Conservation (phyloP, 2,113 vertebrate species). For the Eudyptes chrysolophus region DNA sequence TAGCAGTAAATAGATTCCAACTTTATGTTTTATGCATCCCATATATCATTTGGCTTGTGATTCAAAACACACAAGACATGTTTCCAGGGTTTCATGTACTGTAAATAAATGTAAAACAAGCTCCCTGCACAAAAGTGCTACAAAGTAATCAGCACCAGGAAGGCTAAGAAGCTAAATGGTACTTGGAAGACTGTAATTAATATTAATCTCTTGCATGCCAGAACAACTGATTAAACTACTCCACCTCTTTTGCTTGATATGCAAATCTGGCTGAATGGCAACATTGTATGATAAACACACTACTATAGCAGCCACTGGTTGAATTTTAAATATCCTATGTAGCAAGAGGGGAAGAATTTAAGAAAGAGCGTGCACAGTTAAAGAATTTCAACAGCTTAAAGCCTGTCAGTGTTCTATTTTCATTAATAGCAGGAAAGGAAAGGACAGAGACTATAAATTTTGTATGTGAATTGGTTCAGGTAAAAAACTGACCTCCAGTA, state of each 20-base stretch:
- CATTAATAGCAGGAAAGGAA: background rate
- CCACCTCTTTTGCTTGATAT: background rate
- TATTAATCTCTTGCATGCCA: slow-evolving; percentile 38
- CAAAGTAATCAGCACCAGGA: background rate
- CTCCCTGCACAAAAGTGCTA: background rate
- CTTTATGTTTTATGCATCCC: background rate
- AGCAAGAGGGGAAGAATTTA: background rate
- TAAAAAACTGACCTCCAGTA: background rate
- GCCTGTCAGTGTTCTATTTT: background rate
- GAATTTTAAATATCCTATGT: background rate
- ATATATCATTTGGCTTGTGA: background rate
- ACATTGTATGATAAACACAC: background rate
- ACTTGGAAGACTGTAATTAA: slow-evolving; percentile 27
- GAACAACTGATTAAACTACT: slow-evolving; percentile 20
- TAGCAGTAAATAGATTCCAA: background rate
- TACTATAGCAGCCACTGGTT: background rate
- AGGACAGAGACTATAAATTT: background rate
- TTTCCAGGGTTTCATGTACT: background rate
- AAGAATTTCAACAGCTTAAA: background rate
- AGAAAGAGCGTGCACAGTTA: background rate
- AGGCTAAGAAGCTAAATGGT: background rate
- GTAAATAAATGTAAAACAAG: slow-evolving; percentile 49
- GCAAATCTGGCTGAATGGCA: background rate
- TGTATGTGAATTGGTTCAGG: background rate
- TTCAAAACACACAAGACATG: background rate